phyloP scores from a whole-genome alignment of 2,888 invertebrate species.

The Pollenia labialis region DNA sequence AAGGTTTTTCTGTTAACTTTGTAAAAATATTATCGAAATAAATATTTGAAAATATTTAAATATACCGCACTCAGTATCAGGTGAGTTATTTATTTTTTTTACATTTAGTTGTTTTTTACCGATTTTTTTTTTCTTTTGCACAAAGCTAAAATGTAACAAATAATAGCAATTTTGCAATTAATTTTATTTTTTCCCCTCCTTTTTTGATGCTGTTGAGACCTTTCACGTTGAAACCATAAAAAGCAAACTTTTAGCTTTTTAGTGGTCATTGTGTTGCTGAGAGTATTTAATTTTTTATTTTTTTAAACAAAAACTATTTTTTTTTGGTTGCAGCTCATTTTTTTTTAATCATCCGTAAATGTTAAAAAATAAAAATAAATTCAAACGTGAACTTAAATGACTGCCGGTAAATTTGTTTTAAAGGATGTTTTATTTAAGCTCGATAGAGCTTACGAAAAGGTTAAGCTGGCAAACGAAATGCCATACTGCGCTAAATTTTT shows the following conservation, averaged over 20 bases:
- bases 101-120: conserved; percentile 8
- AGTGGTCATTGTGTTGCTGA: conserved; percentile 60
- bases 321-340: neutral
- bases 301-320: conserved; percentile 1
- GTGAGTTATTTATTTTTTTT: conserved; percentile 20
- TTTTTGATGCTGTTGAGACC: neutral
- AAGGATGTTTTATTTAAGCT: too few species aligned
- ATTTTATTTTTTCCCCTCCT: conserved; percentile 10
- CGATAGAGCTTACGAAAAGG: too few species aligned
- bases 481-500: too few species aligned
- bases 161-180: conserved; percentile 50
- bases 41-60: neutral
- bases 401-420: neutral
- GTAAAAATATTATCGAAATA: neutral
- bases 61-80: conserved; percentile 17
- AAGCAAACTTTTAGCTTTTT: conserved; percentile 57
- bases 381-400: neutral
- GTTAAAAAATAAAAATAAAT: neutral
- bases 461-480: too few species aligned
- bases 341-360: conserved; percentile 8
- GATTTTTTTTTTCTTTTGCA: neutral
- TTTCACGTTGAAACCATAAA: conserved; percentile 38
- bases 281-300: conserved; percentile 32
- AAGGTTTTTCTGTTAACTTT: conserved; percentile 17
- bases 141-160: conserved; percentile 37